phyloP scores from a whole-genome alignment of 2,113 vertebrate species.

The Donacobius atricapilla region DNA sequence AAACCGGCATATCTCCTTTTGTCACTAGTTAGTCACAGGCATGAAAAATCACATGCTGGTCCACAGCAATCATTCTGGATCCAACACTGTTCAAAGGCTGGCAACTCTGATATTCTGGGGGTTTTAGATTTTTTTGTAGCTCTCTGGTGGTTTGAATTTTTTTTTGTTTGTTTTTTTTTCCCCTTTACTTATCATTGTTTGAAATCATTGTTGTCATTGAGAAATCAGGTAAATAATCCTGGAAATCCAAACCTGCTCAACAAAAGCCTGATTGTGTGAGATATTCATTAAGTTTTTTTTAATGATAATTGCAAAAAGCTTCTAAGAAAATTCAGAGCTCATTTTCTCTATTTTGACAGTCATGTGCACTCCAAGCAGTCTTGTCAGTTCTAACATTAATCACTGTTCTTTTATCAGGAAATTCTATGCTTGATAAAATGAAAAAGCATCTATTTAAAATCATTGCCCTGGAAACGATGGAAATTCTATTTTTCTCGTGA shows the following conservation, averaged over 20 bases:
- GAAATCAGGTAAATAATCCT: slow-evolving; percentile 13
- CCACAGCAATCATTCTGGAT: not conserved
- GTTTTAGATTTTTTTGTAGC: not conserved
- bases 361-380: slow-evolving; percentile 29
- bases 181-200: not conserved
- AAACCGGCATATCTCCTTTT: not conserved
- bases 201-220: not conserved
- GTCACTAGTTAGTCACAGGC: not conserved
- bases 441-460: slow-evolving; percentile 59
- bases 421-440: slow-evolving; percentile 37
- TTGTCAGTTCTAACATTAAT: slow-evolving; percentile 46
- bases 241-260: not conserved
- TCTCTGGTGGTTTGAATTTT: not conserved
- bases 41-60: not conserved
- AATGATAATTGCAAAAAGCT: not conserved
- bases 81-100: not conserved
- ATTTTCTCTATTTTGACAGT: slow-evolving; percentile 48
- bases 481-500: slow-evolving; percentile 31
- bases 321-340: slow-evolving; percentile 33
- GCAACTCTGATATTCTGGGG: not conserved
- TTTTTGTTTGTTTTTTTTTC: not conserved
- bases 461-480: slow-evolving; percentile 9
- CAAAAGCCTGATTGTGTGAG: not conserved
- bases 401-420: slow-evolving; percentile 55
- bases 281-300: not conserved